A percentile compares a stretch with the other conserved stretches of the same genome.
phyloP scores from a whole-genome alignment of 2,113 vertebrate genomes.

The Pterocles gutturalis region DNA sequence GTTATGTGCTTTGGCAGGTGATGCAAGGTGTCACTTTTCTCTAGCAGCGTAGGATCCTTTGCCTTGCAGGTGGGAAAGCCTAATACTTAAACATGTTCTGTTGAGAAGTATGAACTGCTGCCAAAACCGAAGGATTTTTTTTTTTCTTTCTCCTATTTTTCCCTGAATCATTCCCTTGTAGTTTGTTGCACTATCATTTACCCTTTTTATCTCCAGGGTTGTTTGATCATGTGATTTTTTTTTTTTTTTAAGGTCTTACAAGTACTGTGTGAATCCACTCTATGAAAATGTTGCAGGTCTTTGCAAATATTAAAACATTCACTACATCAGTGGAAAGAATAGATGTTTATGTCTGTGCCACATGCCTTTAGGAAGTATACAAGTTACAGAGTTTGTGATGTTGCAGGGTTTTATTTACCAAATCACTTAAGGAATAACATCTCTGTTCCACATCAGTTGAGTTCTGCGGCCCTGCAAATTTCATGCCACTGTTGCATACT shows the following conservation, averaged over 20 bases:
- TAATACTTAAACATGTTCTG: not conserved
- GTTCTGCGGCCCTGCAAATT: slow-evolving; percentile 16
- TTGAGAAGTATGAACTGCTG: not conserved
- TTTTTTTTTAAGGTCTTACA: slow-evolving; percentile 15
- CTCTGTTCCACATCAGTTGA: not conserved
- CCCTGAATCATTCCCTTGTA: not conserved
- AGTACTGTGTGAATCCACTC: not conserved
- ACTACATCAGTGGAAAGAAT: not conserved
- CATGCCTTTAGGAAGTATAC: not conserved
- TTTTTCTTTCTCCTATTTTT: not conserved
- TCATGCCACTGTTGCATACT: not conserved
- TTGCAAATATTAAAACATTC: not conserved
- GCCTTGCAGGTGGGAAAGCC: slow-evolving; percentile 35
- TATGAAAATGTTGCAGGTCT: not conserved
- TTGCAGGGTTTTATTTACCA: slow-evolving; percentile 27
- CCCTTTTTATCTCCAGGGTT: not conserved
- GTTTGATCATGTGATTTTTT: not conserved
- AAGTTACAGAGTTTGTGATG: not conserved
- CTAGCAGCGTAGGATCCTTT: not conserved
- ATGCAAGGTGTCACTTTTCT: not conserved
- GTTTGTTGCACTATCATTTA: not conserved
- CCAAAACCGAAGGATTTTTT: not conserved
- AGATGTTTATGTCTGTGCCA: not conserved
- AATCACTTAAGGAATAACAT: not conserved
- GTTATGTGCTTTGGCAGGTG: not conserved